phyloP scores from a whole-genome alignment of 2,113 vertebrate species.

The Struthio camelus region DNA sequence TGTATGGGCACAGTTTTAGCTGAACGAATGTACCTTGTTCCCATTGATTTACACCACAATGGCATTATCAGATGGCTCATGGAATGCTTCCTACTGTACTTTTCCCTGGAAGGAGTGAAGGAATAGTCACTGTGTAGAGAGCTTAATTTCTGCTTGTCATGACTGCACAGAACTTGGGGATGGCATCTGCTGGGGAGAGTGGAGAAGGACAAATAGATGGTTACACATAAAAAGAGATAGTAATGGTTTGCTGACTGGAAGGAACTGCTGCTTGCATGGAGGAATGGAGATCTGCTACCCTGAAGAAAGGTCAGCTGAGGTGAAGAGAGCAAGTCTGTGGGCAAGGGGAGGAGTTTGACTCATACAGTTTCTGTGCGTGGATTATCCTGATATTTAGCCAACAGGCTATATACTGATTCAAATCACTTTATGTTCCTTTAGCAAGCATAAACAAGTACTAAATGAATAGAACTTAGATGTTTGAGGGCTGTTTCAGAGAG shows the following conservation, averaged over 20 bases:
- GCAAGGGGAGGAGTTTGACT: background rate
- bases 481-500: background rate
- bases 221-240: background rate
- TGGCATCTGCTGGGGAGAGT: background rate
- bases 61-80: background rate
- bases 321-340: background rate
- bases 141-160: background rate
- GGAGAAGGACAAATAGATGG: background rate
- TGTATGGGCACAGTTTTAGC: background rate
- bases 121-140: background rate
- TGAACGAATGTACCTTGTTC: background rate
- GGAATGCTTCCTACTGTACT: background rate
- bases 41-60: background rate
- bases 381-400: background rate
- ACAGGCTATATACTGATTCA: background rate
- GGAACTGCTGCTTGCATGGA: background rate
- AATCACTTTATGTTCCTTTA: background rate
- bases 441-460: background rate
- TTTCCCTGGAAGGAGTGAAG: background rate
- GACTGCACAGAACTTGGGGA: background rate
- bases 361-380: background rate
- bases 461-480: background rate
- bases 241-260: background rate
- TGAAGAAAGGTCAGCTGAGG: background rate
- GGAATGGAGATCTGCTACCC: background rate